A percentile compares a stretch with the other conserved stretches of the same genome.
Conservation (phyloP, 1,140 invertebrate species). For the Homarus americanus region DNA sequence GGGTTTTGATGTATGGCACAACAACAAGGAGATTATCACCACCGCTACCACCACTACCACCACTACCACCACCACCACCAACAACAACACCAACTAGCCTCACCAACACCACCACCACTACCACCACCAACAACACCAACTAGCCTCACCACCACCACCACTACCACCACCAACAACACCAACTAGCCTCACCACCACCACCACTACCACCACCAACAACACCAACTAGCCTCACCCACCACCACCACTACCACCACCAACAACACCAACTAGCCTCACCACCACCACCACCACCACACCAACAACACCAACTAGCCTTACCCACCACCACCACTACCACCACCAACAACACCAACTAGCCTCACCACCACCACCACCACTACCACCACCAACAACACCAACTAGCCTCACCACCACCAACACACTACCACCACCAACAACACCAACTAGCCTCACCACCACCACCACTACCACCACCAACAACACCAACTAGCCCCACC, state of each 20-base stretch:
- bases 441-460: too few species aligned
- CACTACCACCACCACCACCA: too few species aligned
- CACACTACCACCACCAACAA: not conserved
- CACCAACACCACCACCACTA: not conserved
- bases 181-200: too few species aligned
- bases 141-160: not conserved
- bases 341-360: too few species aligned
- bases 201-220: not conserved
- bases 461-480: too few species aligned
- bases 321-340: not conserved
- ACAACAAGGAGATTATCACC: too few species aligned
- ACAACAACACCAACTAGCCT: not conserved
- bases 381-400: not conserved
- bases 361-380: too few species aligned
- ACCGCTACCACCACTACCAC: not conserved
- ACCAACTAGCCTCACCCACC: not conserved
- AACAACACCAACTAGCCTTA: not conserved
- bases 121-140: too few species aligned
- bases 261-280: too few species aligned
- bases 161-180: not conserved
- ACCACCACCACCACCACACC: too few species aligned
- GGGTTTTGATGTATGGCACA: too few species aligned
- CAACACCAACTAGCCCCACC: not conserved
- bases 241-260: not conserved
- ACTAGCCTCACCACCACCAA: too few species aligned